Percentiles rank a stretch among this genome's conserved stretches.
phyloP scores from a whole-genome alignment of 2,113 vertebrate genomes.

The Hyaena hyaena region DNA sequence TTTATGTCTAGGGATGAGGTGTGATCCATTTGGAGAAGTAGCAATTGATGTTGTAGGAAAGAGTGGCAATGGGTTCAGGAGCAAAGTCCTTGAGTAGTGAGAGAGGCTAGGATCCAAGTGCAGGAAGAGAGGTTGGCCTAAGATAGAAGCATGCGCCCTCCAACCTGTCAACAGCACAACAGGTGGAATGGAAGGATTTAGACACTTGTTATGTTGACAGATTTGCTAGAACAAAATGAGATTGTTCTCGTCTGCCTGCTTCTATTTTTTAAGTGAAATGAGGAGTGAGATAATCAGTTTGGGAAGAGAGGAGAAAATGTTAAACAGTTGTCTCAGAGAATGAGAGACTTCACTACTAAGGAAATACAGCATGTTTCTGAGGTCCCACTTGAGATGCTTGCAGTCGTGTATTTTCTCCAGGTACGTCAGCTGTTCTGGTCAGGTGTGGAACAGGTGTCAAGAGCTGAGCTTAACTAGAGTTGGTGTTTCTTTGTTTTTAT shows the following conservation, averaged over 20 bases:
- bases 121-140: neutral
- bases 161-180: neutral
- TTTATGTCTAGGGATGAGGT: neutral
- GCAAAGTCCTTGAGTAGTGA: neutral
- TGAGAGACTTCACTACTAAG: neutral
- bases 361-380: neutral
- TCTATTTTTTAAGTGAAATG: neutral
- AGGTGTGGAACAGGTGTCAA: neutral
- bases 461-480: neutral
- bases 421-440: neutral
- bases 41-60: neutral
- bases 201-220: neutral
- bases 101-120: neutral
- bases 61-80: neutral
- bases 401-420: neutral
- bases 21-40: neutral
- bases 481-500: neutral
- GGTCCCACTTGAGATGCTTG: no score
- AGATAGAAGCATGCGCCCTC: neutral
- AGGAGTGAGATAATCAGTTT: neutral
- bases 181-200: neutral
- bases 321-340: neutral
- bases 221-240: neutral
- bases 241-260: neutral
- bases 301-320: neutral